phyloP scores from a whole-genome alignment of 2,888 invertebrate genomes.

The Meliscaeva auricollis region DNA sequence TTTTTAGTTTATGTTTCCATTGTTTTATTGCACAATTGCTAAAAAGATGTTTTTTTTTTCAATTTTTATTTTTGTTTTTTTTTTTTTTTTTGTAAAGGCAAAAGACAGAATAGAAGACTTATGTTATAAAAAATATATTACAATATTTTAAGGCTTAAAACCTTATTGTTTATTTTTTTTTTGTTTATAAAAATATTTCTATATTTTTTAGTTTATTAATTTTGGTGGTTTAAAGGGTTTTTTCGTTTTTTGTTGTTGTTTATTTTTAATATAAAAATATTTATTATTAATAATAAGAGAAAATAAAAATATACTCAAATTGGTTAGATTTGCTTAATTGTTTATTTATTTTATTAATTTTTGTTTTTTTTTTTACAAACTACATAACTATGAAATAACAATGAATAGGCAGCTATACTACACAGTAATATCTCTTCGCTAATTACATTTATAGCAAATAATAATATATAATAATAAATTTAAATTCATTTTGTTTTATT shows the following conservation, averaged over 20 bases:
- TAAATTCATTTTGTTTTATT: constrained; percentile 44
- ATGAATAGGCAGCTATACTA: constrained; percentile 73
- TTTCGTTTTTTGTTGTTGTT: constrained; percentile 40
- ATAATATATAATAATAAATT: constrained; percentile 45
- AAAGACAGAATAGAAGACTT: constrained; percentile 38
- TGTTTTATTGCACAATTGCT: constrained; percentile 74
- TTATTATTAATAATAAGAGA: constrained; percentile 49
- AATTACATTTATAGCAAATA: constrained; percentile 53
- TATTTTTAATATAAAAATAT: constrained; percentile 75
- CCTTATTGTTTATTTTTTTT: constrained; percentile 22
- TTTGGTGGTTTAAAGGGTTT: constrained; percentile 40
- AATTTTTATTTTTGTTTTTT: constrained; percentile 27
- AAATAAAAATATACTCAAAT: constrained; percentile 43
- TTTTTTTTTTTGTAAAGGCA: constrained; percentile 38
- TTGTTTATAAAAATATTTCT: constrained; percentile 39
- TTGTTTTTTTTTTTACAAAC: constrained; percentile 51
- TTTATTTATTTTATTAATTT: constrained; percentile 51
- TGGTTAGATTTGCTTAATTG: constrained; percentile 46
- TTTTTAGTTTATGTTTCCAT: constrained; percentile 71
- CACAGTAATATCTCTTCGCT: constrained; percentile 75
- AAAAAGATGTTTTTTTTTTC: constrained; percentile 37
- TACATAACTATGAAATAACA: constrained; percentile 72
- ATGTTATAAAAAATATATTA: constrained; percentile 22
- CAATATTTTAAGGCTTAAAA: no score
- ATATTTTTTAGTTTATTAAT: constrained; percentile 47